Conservation (phyloP, 2,113 vertebrate genomes). For the Myotis brandtii region DNA sequence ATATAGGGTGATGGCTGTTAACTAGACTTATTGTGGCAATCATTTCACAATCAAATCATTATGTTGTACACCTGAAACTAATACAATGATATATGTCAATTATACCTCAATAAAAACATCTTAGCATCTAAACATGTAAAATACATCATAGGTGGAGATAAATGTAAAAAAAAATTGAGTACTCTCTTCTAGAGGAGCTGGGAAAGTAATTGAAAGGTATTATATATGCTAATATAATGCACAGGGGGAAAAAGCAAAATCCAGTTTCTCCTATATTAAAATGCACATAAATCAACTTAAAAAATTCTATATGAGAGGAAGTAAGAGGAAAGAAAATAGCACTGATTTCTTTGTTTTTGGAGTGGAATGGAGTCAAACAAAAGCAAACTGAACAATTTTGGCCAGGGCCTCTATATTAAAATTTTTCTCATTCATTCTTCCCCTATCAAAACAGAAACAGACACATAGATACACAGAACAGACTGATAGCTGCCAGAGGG, state of each 20-base stretch:
- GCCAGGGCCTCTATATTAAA: not conserved
- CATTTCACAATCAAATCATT: not conserved
- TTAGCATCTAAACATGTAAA: not conserved
- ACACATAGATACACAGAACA: not conserved
- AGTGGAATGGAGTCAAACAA: not conserved
- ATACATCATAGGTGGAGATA: not conserved
- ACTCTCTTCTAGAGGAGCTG: not conserved
- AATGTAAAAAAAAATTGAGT: not conserved
- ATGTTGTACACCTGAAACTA: not conserved
- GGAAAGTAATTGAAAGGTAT: not conserved
- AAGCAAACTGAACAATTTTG: constrained; percentile 10
- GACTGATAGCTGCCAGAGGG: not conserved
- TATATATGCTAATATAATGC: not conserved
- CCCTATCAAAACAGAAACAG: not conserved
- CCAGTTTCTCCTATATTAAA: constrained; percentile 35
- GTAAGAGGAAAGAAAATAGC: not conserved
- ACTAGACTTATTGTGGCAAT: not conserved
- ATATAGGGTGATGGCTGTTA: not conserved
- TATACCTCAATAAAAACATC: not conserved
- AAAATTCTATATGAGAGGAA: not conserved
- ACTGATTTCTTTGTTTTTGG: not conserved
- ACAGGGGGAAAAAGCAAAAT: not conserved
- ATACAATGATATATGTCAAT: not conserved
- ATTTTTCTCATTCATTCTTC: not conserved
- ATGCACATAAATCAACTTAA: constrained; percentile 15